Conservation (phyloP, 2,888 invertebrate genomes). For the Aleiodes leptofemur region DNA sequence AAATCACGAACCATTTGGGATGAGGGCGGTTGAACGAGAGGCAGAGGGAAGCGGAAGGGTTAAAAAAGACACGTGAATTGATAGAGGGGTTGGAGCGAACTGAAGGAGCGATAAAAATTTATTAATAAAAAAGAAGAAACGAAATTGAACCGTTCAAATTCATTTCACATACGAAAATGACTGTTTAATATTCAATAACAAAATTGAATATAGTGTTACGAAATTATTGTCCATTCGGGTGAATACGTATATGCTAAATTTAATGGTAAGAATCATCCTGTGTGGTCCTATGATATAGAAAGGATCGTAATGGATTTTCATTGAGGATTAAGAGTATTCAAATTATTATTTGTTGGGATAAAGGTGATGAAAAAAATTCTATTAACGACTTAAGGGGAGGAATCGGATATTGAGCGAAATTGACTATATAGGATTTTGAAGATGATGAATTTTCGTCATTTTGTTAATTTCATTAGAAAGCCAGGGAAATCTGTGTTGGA, state of each 20-base stretch:
- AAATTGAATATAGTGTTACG: constrained; percentile 71
- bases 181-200: constrained; percentile 67
- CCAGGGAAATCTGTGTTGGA: too few relatives aligned
- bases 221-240: constrained; percentile 61
- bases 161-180: constrained; percentile 16
- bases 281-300: constrained; percentile 60
- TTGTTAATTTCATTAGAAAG: too few relatives aligned
- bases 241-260: constrained; percentile 63
- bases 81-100: background rate
- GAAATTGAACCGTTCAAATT: constrained; percentile 9
- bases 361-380: too few relatives aligned
- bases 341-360: too few relatives aligned
- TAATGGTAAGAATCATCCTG: constrained; percentile 62
- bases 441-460: too few relatives aligned
- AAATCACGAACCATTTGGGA: background rate
- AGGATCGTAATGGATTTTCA: background rate
- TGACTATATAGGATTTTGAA: too few relatives aligned
- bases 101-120: background rate
- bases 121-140: background rate
- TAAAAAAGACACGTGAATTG: constrained; percentile 3
- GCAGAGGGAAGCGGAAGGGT: background rate
- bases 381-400: too few relatives aligned
- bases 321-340: background rate
- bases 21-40: background rate
- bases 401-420: too few relatives aligned